Evolutionary conservation across 2,888 invertebrate genomes (phyloP), one percentile per base, ranked within the genome.

Genomic region (Pterostichus madidus): DNA sequence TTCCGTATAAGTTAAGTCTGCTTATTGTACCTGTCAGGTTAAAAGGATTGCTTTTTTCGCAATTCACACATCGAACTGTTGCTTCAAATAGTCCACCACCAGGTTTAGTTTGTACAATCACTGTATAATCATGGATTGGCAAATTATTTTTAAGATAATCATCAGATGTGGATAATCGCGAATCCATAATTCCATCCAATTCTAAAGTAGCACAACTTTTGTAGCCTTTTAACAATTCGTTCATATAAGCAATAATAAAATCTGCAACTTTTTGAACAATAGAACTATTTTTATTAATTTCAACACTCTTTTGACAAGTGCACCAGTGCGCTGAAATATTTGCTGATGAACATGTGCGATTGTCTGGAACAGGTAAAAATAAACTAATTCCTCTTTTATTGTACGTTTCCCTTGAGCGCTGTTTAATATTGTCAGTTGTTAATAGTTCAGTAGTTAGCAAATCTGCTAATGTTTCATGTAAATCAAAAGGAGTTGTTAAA

Each of bases 251-350:
- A 0, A 97, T 92, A 32, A 96, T 89, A 85, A 92, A 92, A 0
- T 90, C 87, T 0, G 94, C 94, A 0, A 93, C 94, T 53, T 92
- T 90, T 5, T 90, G 88, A 0, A 95, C 94, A 7, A 90, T 88
- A 0, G 89, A 86, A 85, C 93, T 92, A 39, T 92, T 91, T 0
- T 90, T 89, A 0, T 91, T 87, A 15, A 96, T 87, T 85, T 92
- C 92, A 75, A 90, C 90, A 78, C 93, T 93, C 83, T 92, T 92
- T 87, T 96, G 95, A 85, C 98, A 98, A 24, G 96, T 95, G 89
- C 98, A 98, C 95, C 96, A 98, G 88, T 97, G 96, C 32, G 94
- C 93, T 0, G 94, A 93, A 83, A 98, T 96, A 0, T 92, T 93
- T 0, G 98, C 97, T 84, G 91, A 91, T 75, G 92, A 91, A 88